Evolutionary conservation across 2,113 vertebrate genomes (phyloP).

Genomic region (Geococcyx californianus): DNA sequence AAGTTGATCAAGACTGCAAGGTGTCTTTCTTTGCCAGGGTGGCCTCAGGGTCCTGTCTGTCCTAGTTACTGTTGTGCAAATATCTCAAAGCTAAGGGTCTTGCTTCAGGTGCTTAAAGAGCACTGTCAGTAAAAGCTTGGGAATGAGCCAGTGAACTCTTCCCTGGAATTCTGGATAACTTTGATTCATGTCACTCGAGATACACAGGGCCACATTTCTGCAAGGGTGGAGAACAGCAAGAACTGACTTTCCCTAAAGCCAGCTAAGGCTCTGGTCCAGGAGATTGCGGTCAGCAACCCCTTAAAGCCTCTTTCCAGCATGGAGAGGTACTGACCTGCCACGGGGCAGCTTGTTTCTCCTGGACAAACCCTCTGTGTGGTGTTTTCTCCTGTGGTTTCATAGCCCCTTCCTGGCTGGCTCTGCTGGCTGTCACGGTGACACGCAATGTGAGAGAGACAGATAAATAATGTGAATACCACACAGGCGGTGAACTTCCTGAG

Average conservation of each 20-base stretch:
- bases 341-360: background rate
- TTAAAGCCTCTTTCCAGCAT: background rate
- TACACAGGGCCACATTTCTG: background rate
- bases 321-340: background rate
- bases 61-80: background rate
- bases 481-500: constrained; percentile 1
- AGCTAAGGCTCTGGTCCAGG: background rate
- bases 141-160: background rate
- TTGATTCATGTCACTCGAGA: background rate
- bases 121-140: background rate
- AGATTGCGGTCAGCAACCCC: background rate
- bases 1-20: background rate
- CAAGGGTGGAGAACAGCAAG: background rate
- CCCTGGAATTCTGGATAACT: background rate
- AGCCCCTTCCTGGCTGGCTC: background rate
- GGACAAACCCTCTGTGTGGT: background rate
- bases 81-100: background rate
- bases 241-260: background rate
- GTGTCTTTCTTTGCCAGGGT: background rate
- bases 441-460: background rate
- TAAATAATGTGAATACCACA: background rate
- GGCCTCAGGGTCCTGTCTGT: background rate
- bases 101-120: background rate
- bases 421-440: constrained; percentile 40
- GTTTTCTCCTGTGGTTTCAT: background rate